Base-by-base conservation (phyloP, 2,888 invertebrate genomes). In the Phalangium opilio region DNA sequence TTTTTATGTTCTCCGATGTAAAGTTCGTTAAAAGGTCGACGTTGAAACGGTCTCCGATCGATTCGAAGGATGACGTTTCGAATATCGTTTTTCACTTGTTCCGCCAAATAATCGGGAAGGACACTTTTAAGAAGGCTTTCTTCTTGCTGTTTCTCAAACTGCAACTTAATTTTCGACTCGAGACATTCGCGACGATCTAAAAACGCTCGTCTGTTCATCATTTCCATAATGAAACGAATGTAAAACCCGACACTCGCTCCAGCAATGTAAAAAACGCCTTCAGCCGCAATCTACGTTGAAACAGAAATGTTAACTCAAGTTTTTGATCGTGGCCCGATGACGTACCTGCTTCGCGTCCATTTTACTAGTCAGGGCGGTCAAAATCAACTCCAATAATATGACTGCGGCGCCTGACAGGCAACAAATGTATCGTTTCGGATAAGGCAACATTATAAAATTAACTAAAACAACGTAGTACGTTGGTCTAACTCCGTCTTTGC, bases 1-100 rank as follows among this genome's bases (percentile, higher is more conserved):
- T 89, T 81, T 14, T 82, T 75, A 62, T 91, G 87, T 34, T 80
- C 79, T 65, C 86, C 83, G 0, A 91, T 80, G 61, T 87, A 87
- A 1, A 87, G 70, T 61, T 86, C 81, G 58, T 90, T 90, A 68
- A 59, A 59, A 3, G 57, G 56, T 34, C 56, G 49, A 32, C 50
- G 51, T 4, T 48, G 52, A 39, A 51, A 41, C 2, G 51, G 49
- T n/a, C 36, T 44, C 34, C 51, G 44, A 18, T 53, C 48, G 8
- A 49, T 45, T 11, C 48, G 45, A n/a, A 41, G 15, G 45, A 73
- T 67, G 45, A 69, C 67, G 36, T 67, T 64, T 14, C 71, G 60
- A 50, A 76, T 71, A 48, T 74, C 72, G 49, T 70, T 65, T 52
- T 71, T 71, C 12, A 77, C 75, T 60, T 72, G 67, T 5, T 70